Conservation (phyloP, 2,797 vertebrate species). For the Petrocephalus schoutedeni region DNA sequence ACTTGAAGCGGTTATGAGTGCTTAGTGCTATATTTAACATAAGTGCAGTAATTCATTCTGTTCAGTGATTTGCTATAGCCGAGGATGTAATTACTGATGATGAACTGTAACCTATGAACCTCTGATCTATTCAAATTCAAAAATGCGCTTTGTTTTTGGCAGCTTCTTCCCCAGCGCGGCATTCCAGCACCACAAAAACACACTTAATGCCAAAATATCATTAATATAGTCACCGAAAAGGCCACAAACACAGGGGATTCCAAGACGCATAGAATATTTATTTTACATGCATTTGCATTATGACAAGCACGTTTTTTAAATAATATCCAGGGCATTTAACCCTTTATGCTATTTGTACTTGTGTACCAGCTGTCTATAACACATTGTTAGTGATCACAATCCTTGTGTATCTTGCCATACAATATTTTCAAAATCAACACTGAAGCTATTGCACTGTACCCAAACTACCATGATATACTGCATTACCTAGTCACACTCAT, state of each 20-base stretch:
- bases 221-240: neutral
- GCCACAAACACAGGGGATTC: neutral
- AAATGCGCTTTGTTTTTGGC: neutral
- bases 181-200: neutral
- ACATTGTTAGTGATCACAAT: neutral
- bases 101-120: slow-evolving; percentile 12
- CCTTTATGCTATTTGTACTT: neutral
- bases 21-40: slow-evolving; percentile 16
- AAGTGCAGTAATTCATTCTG: neutral
- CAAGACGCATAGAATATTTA: neutral
- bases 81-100: slow-evolving; percentile 9
- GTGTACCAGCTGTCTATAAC: neutral
- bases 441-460: neutral
- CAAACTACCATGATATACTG: neutral
- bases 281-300: neutral
- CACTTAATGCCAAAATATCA: neutral
- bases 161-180: too few species aligned
- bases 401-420: neutral
- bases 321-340: neutral
- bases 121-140: slow-evolving; percentile 7
- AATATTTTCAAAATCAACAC: neutral
- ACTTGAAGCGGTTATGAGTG: neutral
- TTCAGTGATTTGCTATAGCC: neutral
- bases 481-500: neutral
- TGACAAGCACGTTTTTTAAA: neutral